phyloP scores from a whole-genome alignment of 2,113 vertebrate genomes.

The Chloroceryle aenea region DNA sequence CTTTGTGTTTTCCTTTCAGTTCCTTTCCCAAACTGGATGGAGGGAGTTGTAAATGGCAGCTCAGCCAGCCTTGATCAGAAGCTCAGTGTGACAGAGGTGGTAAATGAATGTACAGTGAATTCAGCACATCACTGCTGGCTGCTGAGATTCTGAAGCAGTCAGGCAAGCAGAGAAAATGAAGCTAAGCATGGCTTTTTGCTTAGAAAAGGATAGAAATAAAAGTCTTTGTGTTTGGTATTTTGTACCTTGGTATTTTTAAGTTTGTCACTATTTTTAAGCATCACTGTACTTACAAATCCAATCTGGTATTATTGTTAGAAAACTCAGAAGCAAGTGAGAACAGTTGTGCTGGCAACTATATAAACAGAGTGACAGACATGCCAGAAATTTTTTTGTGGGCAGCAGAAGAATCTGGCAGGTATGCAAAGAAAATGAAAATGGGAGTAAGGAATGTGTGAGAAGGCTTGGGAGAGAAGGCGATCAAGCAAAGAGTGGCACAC shows the following conservation, averaged over 20 bases:
- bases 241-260: background rate
- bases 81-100: background rate
- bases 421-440: background rate
- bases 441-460: background rate
- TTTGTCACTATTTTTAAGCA: background rate
- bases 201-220: background rate
- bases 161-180: background rate
- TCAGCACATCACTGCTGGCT: background rate
- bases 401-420: constrained; percentile 37
- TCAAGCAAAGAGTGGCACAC: background rate
- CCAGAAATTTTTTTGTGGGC: constrained; percentile 27
- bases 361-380: constrained; percentile 7
- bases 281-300: background rate
- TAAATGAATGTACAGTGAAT: background rate
- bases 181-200: background rate
- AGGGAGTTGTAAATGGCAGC: background rate
- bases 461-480: background rate
- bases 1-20: background rate
- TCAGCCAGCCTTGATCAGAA: background rate
- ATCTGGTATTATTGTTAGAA: background rate
- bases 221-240: background rate
- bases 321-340: background rate
- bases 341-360: background rate
- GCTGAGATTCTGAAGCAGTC: background rate
- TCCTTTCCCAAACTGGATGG: background rate